These are phyloP conservation scores for Hippolais icterina DNA, from an alignment of 2,113 vertebrate species.

Conservation along the genomic window DNA sequence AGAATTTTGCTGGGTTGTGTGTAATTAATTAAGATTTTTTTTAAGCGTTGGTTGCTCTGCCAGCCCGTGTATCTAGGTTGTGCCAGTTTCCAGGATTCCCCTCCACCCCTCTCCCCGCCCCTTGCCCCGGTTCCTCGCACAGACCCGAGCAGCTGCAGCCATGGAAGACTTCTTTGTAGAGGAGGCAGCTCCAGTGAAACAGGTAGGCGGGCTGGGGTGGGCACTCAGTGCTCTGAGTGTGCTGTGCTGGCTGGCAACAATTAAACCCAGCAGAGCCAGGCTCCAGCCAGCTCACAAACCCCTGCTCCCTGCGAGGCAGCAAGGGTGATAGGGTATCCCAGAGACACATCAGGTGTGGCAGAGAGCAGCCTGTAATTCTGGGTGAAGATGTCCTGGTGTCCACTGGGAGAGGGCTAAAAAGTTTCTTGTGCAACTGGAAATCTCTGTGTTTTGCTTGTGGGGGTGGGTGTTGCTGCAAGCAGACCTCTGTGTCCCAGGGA, in stretches of 20 bases:
- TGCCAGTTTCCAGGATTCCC: slow-evolving; percentile 48
- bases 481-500: background rate
- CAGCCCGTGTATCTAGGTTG: slow-evolving; percentile 27
- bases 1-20: slow-evolving; percentile 17
- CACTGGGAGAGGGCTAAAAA: background rate
- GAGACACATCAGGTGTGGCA: background rate
- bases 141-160: slow-evolving; percentile 26
- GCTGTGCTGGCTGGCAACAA: rapidly evolving
- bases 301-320: background rate
- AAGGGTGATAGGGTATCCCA: background rate
- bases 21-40: slow-evolving; percentile 52
- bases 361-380: background rate
- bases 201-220: slow-evolving; percentile 33
- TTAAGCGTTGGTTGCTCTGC: background rate
- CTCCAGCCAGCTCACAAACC: background rate
- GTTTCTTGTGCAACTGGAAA: background rate
- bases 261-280: background rate
- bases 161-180: slow-evolving; percentile 53
- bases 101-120: slow-evolving; percentile 65
- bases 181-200: slow-evolving; percentile 22
- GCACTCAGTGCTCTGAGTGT: background rate
- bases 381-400: background rate
- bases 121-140: slow-evolving; percentile 42
- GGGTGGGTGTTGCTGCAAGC: background rate
- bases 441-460: background rate